Evolutionary conservation across 23 tunicate genomes (phyloP), one percentile per base, ranked within the genome.

Genomic region (Phallusia fumigata): DNA sequence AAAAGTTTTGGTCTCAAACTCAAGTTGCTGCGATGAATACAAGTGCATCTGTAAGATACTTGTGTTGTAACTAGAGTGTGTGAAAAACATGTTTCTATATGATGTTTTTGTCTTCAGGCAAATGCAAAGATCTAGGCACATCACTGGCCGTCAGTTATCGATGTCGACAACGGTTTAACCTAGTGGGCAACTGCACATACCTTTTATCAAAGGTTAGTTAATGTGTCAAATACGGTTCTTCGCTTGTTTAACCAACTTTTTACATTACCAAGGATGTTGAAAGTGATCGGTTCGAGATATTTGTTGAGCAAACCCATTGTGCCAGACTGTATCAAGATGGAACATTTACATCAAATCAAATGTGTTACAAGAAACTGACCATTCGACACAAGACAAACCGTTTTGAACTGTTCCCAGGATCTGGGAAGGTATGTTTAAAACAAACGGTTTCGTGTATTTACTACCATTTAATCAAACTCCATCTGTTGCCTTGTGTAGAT

Each of bases 161-260:
- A 8, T 58, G 69, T 58, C 69, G 69, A 24, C 69, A 58, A 13
- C 69, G 13, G 13, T 58, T 58, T 24, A 58, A 77, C 19, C 33
- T 77, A 44, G 34, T 16, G 3, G 81, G 81, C 22, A 77, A 77
- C 18, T 77, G 81, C 31, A 77, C 81, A 2, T 77, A 77, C 26
- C 28, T 77, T 19, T 21, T 45, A 36, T 2, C 81, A n/a, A 77
- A 19, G 81, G 81, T 45, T 58, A 13, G 69, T 58, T 6, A 15
- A 51, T 51, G 26, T 58, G 8, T 24, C 28, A 1, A 58, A 11
- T 58, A n/a, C 10, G 10, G 5, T 40, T 40, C 69, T 58, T 6
- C 28, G 16, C 1, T 22, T 6, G 69, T 6, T 58, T 58, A 21
- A 1, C 28, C 5, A 58, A 58, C 3, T 6, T 22, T 58, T 58